phyloP scores from a whole-genome alignment of 1,140 invertebrate species.

The Aphis gossypii region DNA sequence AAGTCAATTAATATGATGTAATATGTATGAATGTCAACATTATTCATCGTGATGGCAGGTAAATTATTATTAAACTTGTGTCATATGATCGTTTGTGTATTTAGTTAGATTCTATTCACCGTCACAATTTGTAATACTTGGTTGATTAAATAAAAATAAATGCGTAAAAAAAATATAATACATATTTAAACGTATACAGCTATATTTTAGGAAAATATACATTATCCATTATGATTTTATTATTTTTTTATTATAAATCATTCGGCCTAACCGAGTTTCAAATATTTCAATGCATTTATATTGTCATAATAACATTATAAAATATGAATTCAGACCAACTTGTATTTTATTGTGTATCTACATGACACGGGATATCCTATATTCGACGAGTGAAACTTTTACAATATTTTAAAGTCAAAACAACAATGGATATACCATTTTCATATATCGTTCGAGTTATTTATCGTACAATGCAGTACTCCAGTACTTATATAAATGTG shows the following conservation, averaged over 20 bases:
- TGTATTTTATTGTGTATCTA: not conserved
- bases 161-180: not conserved
- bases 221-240: not conserved
- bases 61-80: not conserved
- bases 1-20: not conserved
- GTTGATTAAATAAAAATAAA: not conserved
- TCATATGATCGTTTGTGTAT: not conserved
- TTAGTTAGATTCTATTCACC: not conserved
- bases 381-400: not conserved
- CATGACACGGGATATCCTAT: not conserved
- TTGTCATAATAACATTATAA: conserved; percentile 14
- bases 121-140: not conserved
- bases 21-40: not conserved
- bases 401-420: not conserved
- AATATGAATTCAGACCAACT: not conserved
- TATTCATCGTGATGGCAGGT: not conserved
- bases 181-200: not conserved
- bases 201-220: not conserved
- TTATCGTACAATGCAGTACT: not conserved
- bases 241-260: not conserved
- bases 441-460: not conserved
- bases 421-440: conserved; percentile 5
- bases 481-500: not conserved
- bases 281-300: not conserved
- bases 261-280: not conserved